These are phyloP conservation scores for Lepidothrix coronata DNA, from an alignment of 2,113 vertebrate genomes.

Conservation along the genomic window DNA sequence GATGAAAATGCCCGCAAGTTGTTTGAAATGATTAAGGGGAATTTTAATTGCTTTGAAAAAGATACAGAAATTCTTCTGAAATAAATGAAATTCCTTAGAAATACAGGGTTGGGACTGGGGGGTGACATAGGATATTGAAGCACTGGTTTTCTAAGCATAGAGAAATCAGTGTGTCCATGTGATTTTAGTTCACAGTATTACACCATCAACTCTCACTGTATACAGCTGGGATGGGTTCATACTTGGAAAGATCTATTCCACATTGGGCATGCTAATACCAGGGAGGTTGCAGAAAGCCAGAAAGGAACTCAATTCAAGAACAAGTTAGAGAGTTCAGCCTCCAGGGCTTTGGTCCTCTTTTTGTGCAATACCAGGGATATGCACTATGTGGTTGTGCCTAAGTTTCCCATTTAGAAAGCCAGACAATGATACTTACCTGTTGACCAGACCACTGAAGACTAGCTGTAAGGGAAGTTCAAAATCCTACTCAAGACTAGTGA, in stretches of 20 bases:
- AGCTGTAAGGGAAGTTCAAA: not conserved
- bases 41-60: not conserved
- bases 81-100: not conserved
- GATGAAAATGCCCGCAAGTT: not conserved
- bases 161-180: rapidly evolving
- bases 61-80: not conserved
- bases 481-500: not conserved
- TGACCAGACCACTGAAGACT: not conserved
- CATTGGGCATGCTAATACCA: not conserved
- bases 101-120: rapidly evolving
- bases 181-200: not conserved
- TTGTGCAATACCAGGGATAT: not conserved
- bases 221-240: not conserved
- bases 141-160: not conserved
- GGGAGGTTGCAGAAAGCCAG: not conserved
- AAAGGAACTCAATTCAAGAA: not conserved
- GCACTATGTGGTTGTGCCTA: not conserved
- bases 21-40: not conserved
- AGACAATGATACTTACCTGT: not conserved
- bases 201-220: not conserved
- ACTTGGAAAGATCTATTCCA: not conserved
- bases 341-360: not conserved
- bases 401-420: not conserved
- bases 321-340: not conserved
- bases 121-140: not conserved